A percentile compares a stretch with the other conserved stretches of the same genome.
These are phyloP conservation scores for Ophiodon elongatus DNA, from an alignment of 2,113 vertebrate species.

Conservation along the genomic window DNA sequence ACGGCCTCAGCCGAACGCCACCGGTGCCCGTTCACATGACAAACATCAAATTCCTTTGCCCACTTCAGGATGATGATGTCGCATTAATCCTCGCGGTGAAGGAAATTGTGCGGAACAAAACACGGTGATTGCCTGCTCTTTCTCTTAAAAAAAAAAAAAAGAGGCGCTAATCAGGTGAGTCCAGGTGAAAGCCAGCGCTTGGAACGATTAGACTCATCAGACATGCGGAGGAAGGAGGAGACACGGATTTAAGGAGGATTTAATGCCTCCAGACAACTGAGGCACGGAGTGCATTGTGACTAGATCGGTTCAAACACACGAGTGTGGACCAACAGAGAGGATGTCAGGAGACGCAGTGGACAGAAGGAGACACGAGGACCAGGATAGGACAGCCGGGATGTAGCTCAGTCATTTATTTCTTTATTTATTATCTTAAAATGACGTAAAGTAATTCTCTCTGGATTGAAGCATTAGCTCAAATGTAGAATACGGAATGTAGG, in stretches of 20 bases:
- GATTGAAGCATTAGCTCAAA: slow-evolving; percentile 6
- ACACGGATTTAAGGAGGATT: slow-evolving; percentile 2
- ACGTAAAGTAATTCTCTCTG: background rate
- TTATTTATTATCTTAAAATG: too few relatives aligned
- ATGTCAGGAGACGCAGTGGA: background rate
- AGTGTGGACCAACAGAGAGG: background rate
- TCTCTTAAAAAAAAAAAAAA: background rate
- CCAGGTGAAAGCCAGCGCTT: slow-evolving; percentile 3
- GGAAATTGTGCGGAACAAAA: background rate
- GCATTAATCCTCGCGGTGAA: background rate
- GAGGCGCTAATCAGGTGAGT: slow-evolving; percentile 7
- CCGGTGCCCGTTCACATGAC: background rate
- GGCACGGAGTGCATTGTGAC: slow-evolving; percentile 15
- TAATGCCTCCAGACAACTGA: slow-evolving; percentile 42
- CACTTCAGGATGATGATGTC: background rate
- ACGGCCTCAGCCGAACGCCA: background rate
- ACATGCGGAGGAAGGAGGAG: background rate
- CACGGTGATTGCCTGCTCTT: too few relatives aligned
- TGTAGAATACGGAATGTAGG: slow-evolving; percentile 24
- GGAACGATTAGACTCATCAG: slow-evolving; percentile 7
- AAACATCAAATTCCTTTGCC: background rate
- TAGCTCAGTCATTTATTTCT: too few relatives aligned
- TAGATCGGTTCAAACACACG: slow-evolving; percentile 21
- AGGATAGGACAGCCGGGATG: background rate
- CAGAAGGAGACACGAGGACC: background rate